Conservation (phyloP, 2,888 invertebrate species). For the Boloria euphrosyne region DNA sequence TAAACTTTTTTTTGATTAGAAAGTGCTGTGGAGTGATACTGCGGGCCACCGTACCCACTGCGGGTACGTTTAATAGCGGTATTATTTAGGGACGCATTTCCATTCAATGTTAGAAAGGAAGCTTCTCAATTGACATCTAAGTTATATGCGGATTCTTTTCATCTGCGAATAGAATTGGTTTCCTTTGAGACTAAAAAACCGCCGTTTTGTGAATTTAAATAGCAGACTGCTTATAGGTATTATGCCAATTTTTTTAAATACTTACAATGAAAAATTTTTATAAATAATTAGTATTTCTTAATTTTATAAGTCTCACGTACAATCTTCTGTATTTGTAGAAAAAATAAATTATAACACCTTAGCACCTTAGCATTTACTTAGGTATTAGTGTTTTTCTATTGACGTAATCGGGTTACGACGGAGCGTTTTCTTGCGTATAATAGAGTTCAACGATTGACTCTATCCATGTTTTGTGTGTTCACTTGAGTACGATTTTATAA, state of each 20-base stretch:
- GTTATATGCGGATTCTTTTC: slow-evolving; percentile 14
- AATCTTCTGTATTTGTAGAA: too few species aligned
- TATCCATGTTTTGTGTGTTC: not conserved
- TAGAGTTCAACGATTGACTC: slow-evolving; percentile 53
- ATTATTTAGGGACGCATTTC: slow-evolving; percentile 58
- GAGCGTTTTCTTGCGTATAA: slow-evolving; percentile 44
- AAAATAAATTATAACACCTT: not conserved
- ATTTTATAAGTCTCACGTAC: too few species aligned
- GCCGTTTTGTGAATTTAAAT: not conserved
- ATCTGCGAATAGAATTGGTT: slow-evolving; percentile 1
- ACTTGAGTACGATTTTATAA: not conserved
- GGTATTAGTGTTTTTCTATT: not conserved
- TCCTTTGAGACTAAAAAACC: not conserved
- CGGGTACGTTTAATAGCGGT: slow-evolving; percentile 67
- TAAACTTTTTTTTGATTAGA: slow-evolving; percentile 39
- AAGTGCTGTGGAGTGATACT: slow-evolving; percentile 52
- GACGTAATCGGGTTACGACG: not conserved
- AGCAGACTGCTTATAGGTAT: not conserved
- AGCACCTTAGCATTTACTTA: not conserved
- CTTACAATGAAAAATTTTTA: not conserved
- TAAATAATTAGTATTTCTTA: not conserved
- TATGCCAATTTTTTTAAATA: too few species aligned
- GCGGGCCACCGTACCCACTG: slow-evolving; percentile 54
- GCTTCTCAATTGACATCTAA: slow-evolving; percentile 36
- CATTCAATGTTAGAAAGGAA: slow-evolving; percentile 46